These are phyloP conservation scores for Caenorhabditis sinica DNA, from an alignment of 2,888 invertebrate species.

Conservation along the genomic window DNA sequence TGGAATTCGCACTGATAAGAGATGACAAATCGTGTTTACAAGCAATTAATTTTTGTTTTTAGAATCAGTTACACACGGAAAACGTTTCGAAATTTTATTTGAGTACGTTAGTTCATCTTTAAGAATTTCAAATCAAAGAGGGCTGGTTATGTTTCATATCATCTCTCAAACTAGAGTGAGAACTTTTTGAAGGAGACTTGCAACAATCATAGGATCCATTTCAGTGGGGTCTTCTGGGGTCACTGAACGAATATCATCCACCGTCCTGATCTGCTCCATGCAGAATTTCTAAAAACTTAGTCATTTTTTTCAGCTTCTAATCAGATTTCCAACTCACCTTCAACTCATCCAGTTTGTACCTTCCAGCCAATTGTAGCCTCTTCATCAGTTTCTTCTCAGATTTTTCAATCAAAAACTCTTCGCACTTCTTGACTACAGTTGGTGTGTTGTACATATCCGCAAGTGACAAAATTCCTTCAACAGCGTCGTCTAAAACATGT, in stretches of 20 bases:
- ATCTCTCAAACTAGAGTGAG: too few relatives aligned
- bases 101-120: too few relatives aligned
- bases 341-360: background rate
- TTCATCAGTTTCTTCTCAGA: background rate
- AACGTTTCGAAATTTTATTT: too few relatives aligned
- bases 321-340: background rate
- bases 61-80: too few relatives aligned
- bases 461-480: background rate
- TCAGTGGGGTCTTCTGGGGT: background rate
- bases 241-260: background rate
- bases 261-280: background rate
- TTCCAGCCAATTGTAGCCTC: background rate
- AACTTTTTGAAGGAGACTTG: background rate
- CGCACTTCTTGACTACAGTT: background rate
- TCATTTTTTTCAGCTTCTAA: background rate
- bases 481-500: background rate
- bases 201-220: background rate
- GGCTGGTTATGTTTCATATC: too few relatives aligned
- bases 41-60: too few relatives aligned
- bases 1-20: too few relatives aligned
- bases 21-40: too few relatives aligned
- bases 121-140: too few relatives aligned
- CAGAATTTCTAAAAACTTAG: background rate
- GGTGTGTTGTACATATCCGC: background rate
- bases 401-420: background rate